Base-by-base conservation (phyloP, 2,113 vertebrate species). In the Mus spicilegus region DNA sequence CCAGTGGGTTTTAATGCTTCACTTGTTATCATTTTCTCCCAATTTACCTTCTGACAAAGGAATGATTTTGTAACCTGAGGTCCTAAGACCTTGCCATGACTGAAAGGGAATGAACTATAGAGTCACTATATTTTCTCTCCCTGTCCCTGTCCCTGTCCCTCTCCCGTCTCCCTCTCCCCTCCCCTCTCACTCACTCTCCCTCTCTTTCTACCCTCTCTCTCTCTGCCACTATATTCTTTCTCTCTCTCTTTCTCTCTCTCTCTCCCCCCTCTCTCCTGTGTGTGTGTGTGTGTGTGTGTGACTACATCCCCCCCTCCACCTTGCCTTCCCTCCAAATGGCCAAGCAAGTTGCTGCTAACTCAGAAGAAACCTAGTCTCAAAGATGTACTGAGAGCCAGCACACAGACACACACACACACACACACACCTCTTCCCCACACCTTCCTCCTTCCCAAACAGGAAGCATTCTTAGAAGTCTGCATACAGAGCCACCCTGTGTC, bases 301-400 rank as follows among this genome's bases (percentile, higher is more conserved):
- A 72, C 33, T 70, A 19, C 14, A 72, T n/a, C 7, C 36, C 22
- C 36, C 36, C 8, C 20, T 5, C 11, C 80, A 8, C 12, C 56
- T 82, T 39, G 13, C 36, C 36, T 39, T 39, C 36, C 80, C 11
- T 61, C 20, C 36, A 93, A 95, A 80, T 11, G 72, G 14, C 22
- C 36, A 86, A 51, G 26, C 33, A 89, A 80, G 67, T 30, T 82
- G 75, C 42, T 85, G 13, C 42, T 78, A 69, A 82, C 56, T 91
- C 73, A 82, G 46, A 91, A 94, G 51, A 97, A 91, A 33, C 13
- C 87, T 91, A 33, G 67, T 67, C 77, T 95, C 12, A 49, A 33
- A 30, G 70, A n/a, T 30, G 12, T 36, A 19, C 9, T 9, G 46
- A 89, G 24, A 72, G 13, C 36, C 42, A 77, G 7, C 56, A 82